These are phyloP conservation scores for Acleris sparsana DNA, from an alignment of 2,888 invertebrate genomes.

Conservation along the genomic window DNA sequence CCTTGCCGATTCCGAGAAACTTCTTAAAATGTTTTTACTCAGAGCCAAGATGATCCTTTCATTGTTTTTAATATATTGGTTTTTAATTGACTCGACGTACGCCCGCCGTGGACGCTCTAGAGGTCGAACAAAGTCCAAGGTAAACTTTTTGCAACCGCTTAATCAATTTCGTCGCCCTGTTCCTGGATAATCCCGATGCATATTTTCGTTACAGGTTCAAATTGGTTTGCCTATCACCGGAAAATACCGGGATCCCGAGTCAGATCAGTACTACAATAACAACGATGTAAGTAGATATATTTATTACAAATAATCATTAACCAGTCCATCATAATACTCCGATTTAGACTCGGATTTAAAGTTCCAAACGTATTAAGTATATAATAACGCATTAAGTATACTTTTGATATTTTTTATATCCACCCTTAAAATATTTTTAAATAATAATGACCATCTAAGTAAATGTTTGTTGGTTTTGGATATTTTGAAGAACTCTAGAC, in stretches of 20 bases:
- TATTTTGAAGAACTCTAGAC: too few relatives aligned
- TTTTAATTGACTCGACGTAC: constrained; percentile 56
- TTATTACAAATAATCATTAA: neutral
- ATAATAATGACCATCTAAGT: too few relatives aligned
- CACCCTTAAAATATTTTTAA: too few relatives aligned
- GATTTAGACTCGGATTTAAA: too few relatives aligned
- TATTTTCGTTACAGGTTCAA: constrained; percentile 84
- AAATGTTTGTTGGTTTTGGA: too few relatives aligned
- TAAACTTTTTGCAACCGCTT: constrained; percentile 48
- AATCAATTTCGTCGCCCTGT: neutral
- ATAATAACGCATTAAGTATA: too few relatives aligned
- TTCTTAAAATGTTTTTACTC: constrained; percentile 56
- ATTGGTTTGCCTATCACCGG: constrained; percentile 94
- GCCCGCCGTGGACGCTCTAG: constrained; percentile 88
- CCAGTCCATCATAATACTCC: too few relatives aligned
- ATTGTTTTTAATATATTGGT: constrained; percentile 55
- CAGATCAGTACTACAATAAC: constrained; percentile 95
- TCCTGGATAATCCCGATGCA: neutral
- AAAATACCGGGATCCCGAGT: constrained; percentile 94
- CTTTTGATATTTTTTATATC: too few relatives aligned
- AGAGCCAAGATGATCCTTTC: constrained; percentile 52
- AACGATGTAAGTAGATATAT: constrained; percentile 86
- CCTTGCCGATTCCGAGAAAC: neutral
- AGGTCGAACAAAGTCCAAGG: constrained; percentile 90
- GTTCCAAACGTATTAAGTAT: too few relatives aligned